Base-by-base conservation (phyloP, 2,797 vertebrate genomes). In the Characodon lateralis region DNA sequence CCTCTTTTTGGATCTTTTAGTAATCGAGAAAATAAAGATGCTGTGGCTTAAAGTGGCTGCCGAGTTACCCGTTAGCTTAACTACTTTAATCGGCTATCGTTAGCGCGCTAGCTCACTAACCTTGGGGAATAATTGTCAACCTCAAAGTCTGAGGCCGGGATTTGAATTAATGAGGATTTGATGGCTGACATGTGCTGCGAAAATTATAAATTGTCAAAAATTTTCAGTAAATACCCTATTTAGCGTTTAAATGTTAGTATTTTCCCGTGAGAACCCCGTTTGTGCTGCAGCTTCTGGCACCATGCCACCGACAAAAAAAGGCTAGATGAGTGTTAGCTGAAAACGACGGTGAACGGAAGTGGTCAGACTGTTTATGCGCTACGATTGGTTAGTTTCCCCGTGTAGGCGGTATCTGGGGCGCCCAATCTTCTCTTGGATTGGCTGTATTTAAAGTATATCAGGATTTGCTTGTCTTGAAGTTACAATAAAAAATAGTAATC, bases 61-160 rank as follows among this genome's bases (percentile, higher is more conserved):
- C 73, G 80, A 88, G 87, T 81, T 81, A 77, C 69, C 35, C 76
- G 83, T 85, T 91, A 92, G 90, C 91, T 75, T 68, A 85, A 90
- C 85, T 89, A 87, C 84, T 92, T 92, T 81, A 94, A 94, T 94
- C 93, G 89, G 91, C 93, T 93, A 91, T 74, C 82, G 88, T 91
- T 91, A 92, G 93, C 91, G 87, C 73, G 89, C 90, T 90, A 92
- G 91, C 89, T 91, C 71, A 89, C 93, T 92, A 94, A 94, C 93
- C 93, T 93, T 90, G 90, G 89, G 79, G 74, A 77, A 88, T 80
- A 93, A 89, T 79, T 71, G 72, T 75, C 87, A 90, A 93, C 91
- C 90, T 92, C 91, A 85, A 89, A 91, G 85, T 53, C 2, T 82
- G 92, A 91, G 90, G 90, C 74, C 63, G 70, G 74, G 48, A 31